Evolutionary conservation across 2,888 invertebrate genomes (phyloP).

Genomic region (Cheilosia impressa): DNA sequence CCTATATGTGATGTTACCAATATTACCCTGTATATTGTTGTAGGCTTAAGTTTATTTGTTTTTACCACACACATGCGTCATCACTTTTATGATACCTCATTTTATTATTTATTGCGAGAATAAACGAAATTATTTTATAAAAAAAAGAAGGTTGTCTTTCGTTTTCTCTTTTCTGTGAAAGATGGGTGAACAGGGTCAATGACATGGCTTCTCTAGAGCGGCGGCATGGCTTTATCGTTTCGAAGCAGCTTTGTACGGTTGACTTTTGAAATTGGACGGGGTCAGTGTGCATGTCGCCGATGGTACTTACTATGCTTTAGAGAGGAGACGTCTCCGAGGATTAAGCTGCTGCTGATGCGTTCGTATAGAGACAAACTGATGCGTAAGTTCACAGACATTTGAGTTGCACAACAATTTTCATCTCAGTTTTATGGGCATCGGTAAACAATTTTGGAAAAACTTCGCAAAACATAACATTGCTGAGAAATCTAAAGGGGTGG

Average conservation of each 20-base stretch:
- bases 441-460: too few species aligned
- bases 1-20: conserved; percentile 68
- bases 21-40: conserved; percentile 49
- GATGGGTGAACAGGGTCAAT: conserved; percentile 11
- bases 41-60: conserved; percentile 49
- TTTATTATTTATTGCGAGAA: conserved; percentile 73
- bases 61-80: conserved; percentile 51
- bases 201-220: neutral
- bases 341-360: too few species aligned
- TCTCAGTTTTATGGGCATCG: too few species aligned
- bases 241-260: neutral
- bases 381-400: too few species aligned
- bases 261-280: neutral
- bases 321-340: too few species aligned
- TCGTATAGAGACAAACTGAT: too few species aligned
- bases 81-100: conserved; percentile 73
- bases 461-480: too few species aligned
- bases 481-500: too few species aligned
- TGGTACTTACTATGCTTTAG: neutral
- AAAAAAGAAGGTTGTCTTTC: conserved; percentile 4
- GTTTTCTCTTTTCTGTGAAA: conserved; percentile 13
- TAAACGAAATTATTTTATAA: conserved; percentile 65
- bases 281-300: neutral
- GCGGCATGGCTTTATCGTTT: neutral
- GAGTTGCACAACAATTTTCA: too few species aligned